Conservation (phyloP, 1,140 invertebrate genomes). For the Himalopsyche phryganea region DNA sequence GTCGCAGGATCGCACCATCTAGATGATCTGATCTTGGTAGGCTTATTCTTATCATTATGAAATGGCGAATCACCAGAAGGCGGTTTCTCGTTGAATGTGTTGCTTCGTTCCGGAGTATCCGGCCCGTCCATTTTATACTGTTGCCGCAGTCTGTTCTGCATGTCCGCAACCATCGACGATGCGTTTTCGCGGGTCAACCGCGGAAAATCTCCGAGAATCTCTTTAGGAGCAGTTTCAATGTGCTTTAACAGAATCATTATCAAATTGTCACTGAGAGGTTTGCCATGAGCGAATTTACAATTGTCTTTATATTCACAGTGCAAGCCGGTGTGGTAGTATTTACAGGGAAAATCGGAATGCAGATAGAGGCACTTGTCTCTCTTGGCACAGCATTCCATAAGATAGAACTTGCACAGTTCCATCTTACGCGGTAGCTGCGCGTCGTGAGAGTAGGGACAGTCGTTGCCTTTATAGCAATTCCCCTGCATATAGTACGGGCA, state of each 20-base stretch:
- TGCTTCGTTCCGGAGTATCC: too few relatives aligned
- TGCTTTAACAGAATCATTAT: conserved; percentile 72
- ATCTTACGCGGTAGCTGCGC: conserved; percentile 78
- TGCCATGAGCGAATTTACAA: conserved; percentile 91
- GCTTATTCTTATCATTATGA: conserved; percentile 44
- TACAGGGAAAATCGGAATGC: conserved; percentile 97
- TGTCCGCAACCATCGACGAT: conserved; percentile 65
- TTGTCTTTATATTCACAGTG: conserved; percentile 75
- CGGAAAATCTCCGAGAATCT: conserved; percentile 84
- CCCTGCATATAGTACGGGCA: conserved; percentile 84
- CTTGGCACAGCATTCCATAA: conserved; percentile 94
- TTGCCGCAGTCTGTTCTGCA: conserved; percentile 62
- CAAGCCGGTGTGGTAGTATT: conserved; percentile 91
- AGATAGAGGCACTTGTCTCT: conserved; percentile 93
- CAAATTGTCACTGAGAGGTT: conserved; percentile 72
- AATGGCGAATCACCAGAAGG: conserved; percentile 17
- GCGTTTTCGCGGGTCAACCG: conserved; percentile 73
- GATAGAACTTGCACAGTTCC: conserved; percentile 95
- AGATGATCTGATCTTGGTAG: conserved; percentile 57
- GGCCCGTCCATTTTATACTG: conserved; percentile 39
- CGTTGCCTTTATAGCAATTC: conserved; percentile 74
- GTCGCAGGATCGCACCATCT: conserved; percentile 54
- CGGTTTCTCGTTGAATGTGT: conserved; percentile 35
- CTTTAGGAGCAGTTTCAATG: conserved; percentile 85
- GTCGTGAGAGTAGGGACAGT: conserved; percentile 83